A percentile compares a stretch with the other conserved stretches of the same genome.
Conservation (phyloP, 2,888 invertebrate species). For the Lepidonotus clava region DNA sequence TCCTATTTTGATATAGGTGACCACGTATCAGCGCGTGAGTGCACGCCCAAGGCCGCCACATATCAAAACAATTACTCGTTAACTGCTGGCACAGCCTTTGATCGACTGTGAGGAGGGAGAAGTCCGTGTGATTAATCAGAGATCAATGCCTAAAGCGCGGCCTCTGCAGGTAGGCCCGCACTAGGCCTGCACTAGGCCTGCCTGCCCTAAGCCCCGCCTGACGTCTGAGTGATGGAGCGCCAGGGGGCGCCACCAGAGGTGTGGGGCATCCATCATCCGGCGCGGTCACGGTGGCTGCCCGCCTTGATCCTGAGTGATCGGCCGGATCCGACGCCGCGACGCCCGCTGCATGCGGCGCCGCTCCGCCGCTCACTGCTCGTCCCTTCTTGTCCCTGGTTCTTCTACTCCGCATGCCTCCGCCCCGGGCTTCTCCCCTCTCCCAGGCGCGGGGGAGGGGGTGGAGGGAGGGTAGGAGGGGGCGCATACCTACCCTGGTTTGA, state of each 20-base stretch:
- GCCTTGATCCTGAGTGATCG: conserved; percentile 6
- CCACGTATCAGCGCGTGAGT: no score
- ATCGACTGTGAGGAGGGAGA: neutral
- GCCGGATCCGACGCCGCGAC: neutral
- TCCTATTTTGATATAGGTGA: no score
- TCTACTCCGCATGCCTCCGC: no score
- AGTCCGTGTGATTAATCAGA: conserved; percentile 28
- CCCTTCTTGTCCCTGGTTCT: no score
- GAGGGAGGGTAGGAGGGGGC: no score
- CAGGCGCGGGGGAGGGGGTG: no score
- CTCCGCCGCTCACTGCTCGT: no score
- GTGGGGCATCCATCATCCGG: conserved; percentile 41
- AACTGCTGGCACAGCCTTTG: neutral
- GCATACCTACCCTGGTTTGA: no score
- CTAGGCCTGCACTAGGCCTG: neutral
- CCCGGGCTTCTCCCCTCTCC: no score
- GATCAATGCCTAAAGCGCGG: neutral
- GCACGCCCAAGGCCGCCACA: neutral
- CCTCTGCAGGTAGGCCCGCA: neutral
- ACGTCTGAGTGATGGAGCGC: conserved; percentile 45
- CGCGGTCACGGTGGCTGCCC: conserved; percentile 37
- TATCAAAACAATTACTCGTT: conserved; percentile 30
- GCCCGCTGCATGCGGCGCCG: neutral
- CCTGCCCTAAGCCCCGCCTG: conserved; percentile 19
- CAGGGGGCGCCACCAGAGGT: conserved; percentile 14